Evolutionary conservation across 1,140 invertebrate genomes (phyloP), one percentile per base, ranked within the genome.

Genomic region (Drosophila albomicans): DNA sequence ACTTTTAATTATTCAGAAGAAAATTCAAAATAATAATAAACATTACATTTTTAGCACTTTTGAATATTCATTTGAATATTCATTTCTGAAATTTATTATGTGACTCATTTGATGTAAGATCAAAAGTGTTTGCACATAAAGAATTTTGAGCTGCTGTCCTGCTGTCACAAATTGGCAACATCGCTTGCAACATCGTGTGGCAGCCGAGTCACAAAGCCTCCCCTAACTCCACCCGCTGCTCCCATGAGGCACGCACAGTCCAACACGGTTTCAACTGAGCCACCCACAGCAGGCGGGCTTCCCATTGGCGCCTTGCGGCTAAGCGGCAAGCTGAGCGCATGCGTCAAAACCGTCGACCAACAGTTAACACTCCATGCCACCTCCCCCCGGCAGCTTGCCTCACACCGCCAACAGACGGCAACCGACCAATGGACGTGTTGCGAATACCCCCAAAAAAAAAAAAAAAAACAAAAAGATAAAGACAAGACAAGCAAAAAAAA

Each of bases 371-470:
- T 16, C 38, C 56, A n/a, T 20, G 3, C 10, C 28, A 10, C 11
- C 35, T 25, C 20, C 20, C 3, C 20, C 20, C 20, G 20, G 20
- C 20, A 25, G 20, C 20, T 25, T 32, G 6, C 35, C 48, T 43
- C 65, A 5, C 45, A 10, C 61, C n/a, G 8, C 48, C 43, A 20
- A 7, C 38, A 2, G 52, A n/a, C 25, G 66, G 11, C 49, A 57
- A 41, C 56, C 72, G 59, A 82, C 82, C 82, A 86, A 86, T 86
- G 52, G 65, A 45, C 52, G 78, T 68, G 49, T 86, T 86, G 82
- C 76, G 52, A 65, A 16, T 8, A 13, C 13, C 35, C 7, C 35
- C n/a, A n/a, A n/a, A 10, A 8, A 2, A 8, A 8, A 7, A 38
- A 10, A 7, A 10, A 10, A 7, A 11, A 38, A 10, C 8, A 7